Base-by-base conservation (phyloP, 2,113 vertebrate species). In the Puntigrus tetrazona region DNA sequence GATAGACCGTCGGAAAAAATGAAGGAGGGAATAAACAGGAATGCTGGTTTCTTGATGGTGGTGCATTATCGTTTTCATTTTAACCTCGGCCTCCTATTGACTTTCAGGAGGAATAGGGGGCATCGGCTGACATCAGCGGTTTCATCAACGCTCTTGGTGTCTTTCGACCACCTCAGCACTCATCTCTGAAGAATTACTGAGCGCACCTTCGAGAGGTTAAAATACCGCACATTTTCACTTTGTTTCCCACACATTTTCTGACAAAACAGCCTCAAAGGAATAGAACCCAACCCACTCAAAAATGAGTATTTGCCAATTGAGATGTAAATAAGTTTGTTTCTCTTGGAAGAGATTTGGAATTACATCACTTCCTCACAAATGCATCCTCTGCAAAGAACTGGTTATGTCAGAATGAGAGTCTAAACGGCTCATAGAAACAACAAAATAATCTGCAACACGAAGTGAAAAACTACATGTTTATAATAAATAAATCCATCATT, bases 11-110 rank as follows among this genome's bases (percentile, higher is more conserved):
- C 22, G 41, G 8, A 25, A 25, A 25, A 76, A 75, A 29, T 52
- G 13, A 63, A 72, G 50, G 16, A 86, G 18, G 29, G 41, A 38
- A 77, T 84, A 81, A 81, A 81, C 61, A 81, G 43, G 27, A 45
- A 69, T 69, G 25, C 61, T 1, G 50, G 61, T 41, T 59, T 78
- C 31, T 16, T 55, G 63, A 43, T 20, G 18, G 69, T 36, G 25
- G 43, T 77, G 72, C 52, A 34, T 73, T 84, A 79, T 81, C 55
- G 25, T 75, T 85, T 83, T 78, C 25, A 29, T 38, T 63, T 84
- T 72, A 78, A 77, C 65, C 86, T 78, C 20, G 65, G 29, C 81
- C 73, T 61, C 81, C 27, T 36, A 65, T 70, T 72, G 74, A 86
- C 85, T 73, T 80, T n/a, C 65, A 69, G 45, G 18, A 47, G 25